A percentile compares a stretch with the other conserved stretches of the same genome.
phyloP scores from a whole-genome alignment of 1,140 invertebrate species.

The Mya arenaria region DNA sequence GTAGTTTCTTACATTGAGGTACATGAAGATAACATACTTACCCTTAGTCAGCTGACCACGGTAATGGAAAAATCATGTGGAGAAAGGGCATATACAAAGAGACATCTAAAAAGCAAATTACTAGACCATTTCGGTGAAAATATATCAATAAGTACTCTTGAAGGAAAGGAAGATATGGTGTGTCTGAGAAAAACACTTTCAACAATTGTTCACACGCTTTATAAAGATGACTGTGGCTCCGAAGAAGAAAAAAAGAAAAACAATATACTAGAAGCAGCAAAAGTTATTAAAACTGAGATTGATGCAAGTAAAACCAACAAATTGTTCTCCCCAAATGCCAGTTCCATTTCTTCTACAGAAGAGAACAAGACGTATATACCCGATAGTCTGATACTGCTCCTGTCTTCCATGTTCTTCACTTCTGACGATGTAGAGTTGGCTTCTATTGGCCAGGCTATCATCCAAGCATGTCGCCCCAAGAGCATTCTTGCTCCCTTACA shows the following conservation, averaged over 20 bases:
- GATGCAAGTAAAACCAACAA: neutral
- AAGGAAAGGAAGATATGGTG: no score
- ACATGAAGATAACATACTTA: neutral
- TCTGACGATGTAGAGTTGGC: constrained; percentile 33
- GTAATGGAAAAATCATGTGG: no score
- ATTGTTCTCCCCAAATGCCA: constrained; percentile 1
- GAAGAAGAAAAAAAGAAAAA: no score
- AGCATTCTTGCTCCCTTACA: constrained; percentile 66
- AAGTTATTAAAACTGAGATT: constrained; percentile 45
- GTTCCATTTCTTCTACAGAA: neutral
- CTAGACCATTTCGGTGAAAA: neutral
- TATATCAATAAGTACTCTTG: no score
- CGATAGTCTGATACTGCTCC: neutral
- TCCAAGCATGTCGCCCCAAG: constrained; percentile 63
- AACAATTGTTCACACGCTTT: no score
- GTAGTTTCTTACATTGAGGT: neutral
- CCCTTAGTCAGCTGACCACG: neutral
- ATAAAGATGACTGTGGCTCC: no score
- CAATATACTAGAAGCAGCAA: constrained; percentile 37
- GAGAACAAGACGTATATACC: constrained; percentile 12
- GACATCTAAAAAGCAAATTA: neutral
- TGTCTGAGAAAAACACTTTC: no score
- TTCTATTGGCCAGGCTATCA: constrained; percentile 37
- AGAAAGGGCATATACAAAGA: neutral
- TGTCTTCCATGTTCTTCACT: neutral